Evolutionary conservation across 2,797 vertebrate genomes (phyloP).

Genomic region (Tamandua tetradactyla): DNA sequence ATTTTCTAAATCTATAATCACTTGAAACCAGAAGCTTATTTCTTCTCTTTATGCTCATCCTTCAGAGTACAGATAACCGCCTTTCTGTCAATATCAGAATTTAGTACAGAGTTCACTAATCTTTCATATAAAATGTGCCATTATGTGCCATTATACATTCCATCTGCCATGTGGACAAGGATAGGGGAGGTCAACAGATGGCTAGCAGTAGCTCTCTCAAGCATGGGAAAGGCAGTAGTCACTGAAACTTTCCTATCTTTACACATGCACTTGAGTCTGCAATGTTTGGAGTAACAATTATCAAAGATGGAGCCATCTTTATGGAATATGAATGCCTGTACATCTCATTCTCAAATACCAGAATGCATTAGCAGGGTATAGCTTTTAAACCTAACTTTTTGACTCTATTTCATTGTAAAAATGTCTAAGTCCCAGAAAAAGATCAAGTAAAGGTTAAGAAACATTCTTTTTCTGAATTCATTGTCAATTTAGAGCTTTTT

Average conservation of each 20-base stretch:
- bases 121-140: neutral
- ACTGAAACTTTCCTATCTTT: neutral
- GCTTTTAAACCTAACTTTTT: neutral
- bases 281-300: neutral
- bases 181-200: neutral
- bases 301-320: neutral
- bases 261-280: neutral
- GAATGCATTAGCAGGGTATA: neutral
- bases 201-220: neutral
- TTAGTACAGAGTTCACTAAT: neutral
- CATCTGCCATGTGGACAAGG: neutral
- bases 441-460: neutral
- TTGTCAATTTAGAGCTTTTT: neutral
- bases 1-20: neutral
- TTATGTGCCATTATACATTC: neutral
- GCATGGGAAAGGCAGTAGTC: neutral
- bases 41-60: neutral
- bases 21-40: neutral
- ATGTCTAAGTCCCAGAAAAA: neutral
- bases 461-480: slow-evolving; percentile 14
- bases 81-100: slow-evolving; percentile 1
- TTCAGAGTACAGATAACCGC: neutral
- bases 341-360: slow-evolving; percentile 30
- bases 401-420: neutral
- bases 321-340: neutral